Base-by-base conservation (phyloP, 2,797 vertebrate genomes). In the Poeciliopsis turneri region DNA sequence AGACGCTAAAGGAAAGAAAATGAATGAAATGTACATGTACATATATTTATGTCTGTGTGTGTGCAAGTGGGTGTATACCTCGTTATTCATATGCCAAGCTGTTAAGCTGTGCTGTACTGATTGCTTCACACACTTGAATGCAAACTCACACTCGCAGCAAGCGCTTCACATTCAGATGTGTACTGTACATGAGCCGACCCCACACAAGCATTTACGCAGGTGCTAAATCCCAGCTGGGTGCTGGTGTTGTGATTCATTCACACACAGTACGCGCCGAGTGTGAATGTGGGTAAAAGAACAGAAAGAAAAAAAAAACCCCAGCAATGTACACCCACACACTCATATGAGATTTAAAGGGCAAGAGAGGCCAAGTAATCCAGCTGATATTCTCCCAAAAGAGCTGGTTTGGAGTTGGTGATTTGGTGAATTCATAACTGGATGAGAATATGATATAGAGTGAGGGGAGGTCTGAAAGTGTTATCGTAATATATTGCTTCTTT, bases 241-340 rank as follows among this genome's bases (percentile, higher is more conserved):
- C 68, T 53, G 75, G 72, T 4, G 8, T 55, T 53, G 53, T 88
- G 86, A 89, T 82, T 87, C 81, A 89, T 88, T 87, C 72, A 81
- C 82, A 84, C 80, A n/a, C 78, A 77, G 80, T n/a, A 16, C 12
- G 41, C 2, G 2, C 28, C 3, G 12, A 81, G 43, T 77, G 83
- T 84, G 78, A 68, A 75, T 72, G 59, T 74, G 76, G 72, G 77
- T 64, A 72, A 78, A 78, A 28, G 11, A 57, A 46, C 11, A 18
- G 68, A 51, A 57, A 73, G 79, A 71, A 75, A 30, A 25, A 45
- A 61, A n/a, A 13, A 64, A 28, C 0, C 72, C 47, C 72, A 74
- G 41, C n/a, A 20, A 76, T 6, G 15, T 1, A 74, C 46, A 70
- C 57, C 12, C 78, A 28, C 66, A 71, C 75, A 61, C 2, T 30